Base-by-base conservation (phyloP, 2,113 vertebrate genomes). In the Gulo gulo region DNA sequence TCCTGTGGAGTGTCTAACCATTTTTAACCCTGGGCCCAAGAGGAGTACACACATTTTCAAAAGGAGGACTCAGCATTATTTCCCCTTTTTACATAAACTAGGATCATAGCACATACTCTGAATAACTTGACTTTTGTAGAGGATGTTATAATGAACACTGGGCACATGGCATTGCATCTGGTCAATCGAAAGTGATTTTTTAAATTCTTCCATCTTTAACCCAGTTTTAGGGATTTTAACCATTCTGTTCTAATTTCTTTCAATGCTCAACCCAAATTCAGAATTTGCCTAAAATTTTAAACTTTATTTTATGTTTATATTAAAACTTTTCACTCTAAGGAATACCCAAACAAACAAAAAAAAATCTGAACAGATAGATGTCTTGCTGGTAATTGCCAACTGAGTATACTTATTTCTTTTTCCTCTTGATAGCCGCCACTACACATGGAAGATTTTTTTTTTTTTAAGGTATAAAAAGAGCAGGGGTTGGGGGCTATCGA, bases 131-230 rank as follows among this genome's bases (percentile, higher is more conserved):
- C 83, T 92, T 95, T 84, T 88, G 50, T 59, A 92, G 57, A 91
- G 55, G 86, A 69, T 78, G 39, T 92, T 63, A 90, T 52, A 85
- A 57, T 55, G 52, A 76, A 76, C 15, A 59, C n/a, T 14, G 86
- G 34, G 50, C 24, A 59, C 2, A 39, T 31, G 24, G 74, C 26
- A 80, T 83, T 83, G n/a, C 3, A 69, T 6, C 73, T 87, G 45
- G 55, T 23, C 45, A 95, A 34, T 34, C 67, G 50, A 89, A 95
- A 94, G 34, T 74, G n/a, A 92, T 97, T 90, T 89, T 96, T 96
- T 31, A 90, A 88, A 74, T 94, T 55, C 13, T 85, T 96, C 90
- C 31, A 88, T 36, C 20, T 81, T 94, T 96, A 85, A 88, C 23
- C 12, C 63, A 92, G 45, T 78, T 87, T 55, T 63, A 65, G 16